Percentiles rank a stretch among this genome's conserved stretches.
Conservation (phyloP, 1,140 invertebrate genomes). For the Rhizoglyphus robini region DNA sequence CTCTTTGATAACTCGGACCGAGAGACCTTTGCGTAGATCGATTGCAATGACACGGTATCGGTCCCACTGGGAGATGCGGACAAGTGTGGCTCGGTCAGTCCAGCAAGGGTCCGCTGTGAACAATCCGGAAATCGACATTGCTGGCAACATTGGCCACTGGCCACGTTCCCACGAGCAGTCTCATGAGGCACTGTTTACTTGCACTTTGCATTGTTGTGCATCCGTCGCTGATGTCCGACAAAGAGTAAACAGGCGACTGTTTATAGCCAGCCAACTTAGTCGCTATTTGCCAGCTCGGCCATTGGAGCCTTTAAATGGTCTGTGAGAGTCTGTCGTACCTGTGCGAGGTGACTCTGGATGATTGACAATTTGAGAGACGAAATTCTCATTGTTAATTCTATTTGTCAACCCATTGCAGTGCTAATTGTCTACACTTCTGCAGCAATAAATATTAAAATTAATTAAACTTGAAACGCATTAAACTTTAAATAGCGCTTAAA, state of each 20-base stretch:
- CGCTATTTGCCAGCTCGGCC: too few relatives aligned
- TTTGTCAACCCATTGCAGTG: constrained; percentile 1
- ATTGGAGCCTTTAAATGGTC: too few relatives aligned
- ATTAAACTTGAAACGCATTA: constrained; percentile 12
- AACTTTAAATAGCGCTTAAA: constrained; percentile 11
- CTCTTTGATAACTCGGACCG: too few relatives aligned
- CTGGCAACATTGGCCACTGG: neutral
- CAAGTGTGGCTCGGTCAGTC: too few relatives aligned
- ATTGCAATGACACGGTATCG: too few relatives aligned
- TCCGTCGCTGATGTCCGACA: neutral
- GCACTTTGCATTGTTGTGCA: constrained; percentile 15
- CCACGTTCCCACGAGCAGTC: neutral
- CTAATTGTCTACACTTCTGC: constrained; percentile 4
- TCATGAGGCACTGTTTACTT: constrained; percentile 5
- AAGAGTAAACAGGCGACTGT: neutral
- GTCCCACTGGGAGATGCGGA: too few relatives aligned
- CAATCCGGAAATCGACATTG: constrained; percentile 7
- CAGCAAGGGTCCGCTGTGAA: neutral
- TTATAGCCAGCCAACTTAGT: neutral
- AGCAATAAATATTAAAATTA: constrained; percentile 10
- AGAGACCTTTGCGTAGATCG: too few relatives aligned
- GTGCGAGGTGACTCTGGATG: too few relatives aligned
- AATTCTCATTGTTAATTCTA: constrained; percentile 12
- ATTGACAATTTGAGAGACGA: neutral
- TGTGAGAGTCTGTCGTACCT: too few relatives aligned